Evolutionary conservation across 2,888 invertebrate species (phyloP).

Genomic region (Hoplodrina ambigua): DNA sequence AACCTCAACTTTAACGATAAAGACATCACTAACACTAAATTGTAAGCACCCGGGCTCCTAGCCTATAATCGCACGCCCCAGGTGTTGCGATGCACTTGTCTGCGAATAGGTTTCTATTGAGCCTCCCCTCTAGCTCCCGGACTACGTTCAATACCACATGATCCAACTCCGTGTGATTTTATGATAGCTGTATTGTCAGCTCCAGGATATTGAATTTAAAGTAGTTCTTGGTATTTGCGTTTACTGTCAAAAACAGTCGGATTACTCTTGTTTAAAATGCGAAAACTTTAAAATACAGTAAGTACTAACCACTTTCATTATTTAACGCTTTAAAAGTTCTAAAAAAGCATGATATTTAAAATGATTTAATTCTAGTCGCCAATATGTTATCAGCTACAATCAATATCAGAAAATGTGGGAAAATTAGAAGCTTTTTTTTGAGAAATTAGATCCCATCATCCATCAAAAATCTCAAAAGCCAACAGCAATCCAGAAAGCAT

Average conservation of each 20-base stretch:
- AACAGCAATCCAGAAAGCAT: background rate
- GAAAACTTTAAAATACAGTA: too few species aligned
- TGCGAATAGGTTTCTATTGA: slow-evolving; percentile 70
- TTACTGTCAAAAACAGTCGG: background rate
- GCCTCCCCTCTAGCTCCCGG: slow-evolving; percentile 35
- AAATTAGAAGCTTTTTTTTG: too few species aligned
- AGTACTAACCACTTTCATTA: too few species aligned
- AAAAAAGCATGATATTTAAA: too few species aligned
- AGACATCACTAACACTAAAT: slow-evolving; percentile 32
- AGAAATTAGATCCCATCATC: background rate
- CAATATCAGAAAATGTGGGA: too few species aligned
- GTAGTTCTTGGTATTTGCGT: slow-evolving; percentile 4
- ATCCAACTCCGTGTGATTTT: slow-evolving; percentile 48
- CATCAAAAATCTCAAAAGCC: background rate
- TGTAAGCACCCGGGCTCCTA: slow-evolving; percentile 51
- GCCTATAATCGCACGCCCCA: slow-evolving; percentile 64
- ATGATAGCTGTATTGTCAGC: slow-evolving; percentile 50
- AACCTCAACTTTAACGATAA: slow-evolving; percentile 35
- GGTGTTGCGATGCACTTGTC: slow-evolving; percentile 70
- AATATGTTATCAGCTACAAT: too few species aligned
- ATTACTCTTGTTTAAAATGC: too few species aligned
- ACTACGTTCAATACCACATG: slow-evolving; percentile 46
- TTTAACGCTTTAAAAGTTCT: too few species aligned
- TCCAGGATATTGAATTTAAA: slow-evolving; percentile 45
- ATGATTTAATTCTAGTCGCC: too few species aligned